Conservation (phyloP, 2,797 vertebrate species). For the Sebastes elongatus region DNA sequence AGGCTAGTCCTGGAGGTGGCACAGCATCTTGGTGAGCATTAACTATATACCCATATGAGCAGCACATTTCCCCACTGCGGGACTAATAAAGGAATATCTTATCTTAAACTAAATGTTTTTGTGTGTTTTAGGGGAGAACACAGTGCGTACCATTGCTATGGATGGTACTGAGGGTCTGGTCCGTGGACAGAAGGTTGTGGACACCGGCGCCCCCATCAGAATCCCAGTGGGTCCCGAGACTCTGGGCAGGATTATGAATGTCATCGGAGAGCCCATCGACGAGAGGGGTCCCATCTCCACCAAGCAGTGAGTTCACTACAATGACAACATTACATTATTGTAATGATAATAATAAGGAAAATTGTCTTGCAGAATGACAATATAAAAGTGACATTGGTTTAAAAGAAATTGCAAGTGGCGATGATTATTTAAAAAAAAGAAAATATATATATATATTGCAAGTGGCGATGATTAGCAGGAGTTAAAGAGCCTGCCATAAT, state of each 20-base stretch:
- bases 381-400: neutral
- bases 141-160: slow-evolving; percentile 97
- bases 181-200: slow-evolving; percentile 94
- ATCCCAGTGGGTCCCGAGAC: slow-evolving; percentile 98
- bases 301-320: slow-evolving; percentile 87
- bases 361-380: neutral
- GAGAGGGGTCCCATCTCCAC: slow-evolving; percentile 96
- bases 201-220: slow-evolving; percentile 94
- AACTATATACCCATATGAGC: no score
- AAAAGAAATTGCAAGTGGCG: no score
- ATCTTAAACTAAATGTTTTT: neutral
- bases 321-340: neutral
- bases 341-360: no score
- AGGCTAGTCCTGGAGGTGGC: slow-evolving; percentile 96
- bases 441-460: no score
- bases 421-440: no score
- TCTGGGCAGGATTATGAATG: slow-evolving; percentile 97
- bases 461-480: no score
- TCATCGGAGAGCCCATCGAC: slow-evolving; percentile 96
- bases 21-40: slow-evolving; percentile 86
- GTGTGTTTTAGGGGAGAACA: slow-evolving; percentile 88
- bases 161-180: slow-evolving; percentile 97
- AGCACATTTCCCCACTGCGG: neutral
- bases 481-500: neutral
- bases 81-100: no score